phyloP scores from a whole-genome alignment of 2,888 invertebrate species.

The Galerucella pusilla region DNA sequence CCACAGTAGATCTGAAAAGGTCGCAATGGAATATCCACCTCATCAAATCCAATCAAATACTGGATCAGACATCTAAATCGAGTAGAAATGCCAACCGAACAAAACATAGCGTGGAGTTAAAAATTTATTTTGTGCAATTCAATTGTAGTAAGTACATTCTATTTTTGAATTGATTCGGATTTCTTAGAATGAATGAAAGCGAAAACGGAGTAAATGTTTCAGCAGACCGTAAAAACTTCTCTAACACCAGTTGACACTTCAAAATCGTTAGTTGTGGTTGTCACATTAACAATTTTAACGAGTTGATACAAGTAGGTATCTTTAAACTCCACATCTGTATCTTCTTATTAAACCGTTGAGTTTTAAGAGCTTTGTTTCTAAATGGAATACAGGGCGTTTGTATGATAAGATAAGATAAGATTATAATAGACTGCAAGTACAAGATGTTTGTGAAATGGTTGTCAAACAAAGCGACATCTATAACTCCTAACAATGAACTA shows the following conservation, averaged over 20 bases:
- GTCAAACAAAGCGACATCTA: too few species aligned
- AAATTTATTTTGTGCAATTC: neutral
- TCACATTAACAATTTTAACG: conserved; percentile 44
- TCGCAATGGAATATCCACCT: too few species aligned
- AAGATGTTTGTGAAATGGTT: neutral
- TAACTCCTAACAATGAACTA: too few species aligned
- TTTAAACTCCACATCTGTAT: conserved; percentile 8
- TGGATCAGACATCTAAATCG: too few species aligned
- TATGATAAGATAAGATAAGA: neutral
- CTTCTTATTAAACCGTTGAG: conserved; percentile 1
- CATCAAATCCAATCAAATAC: too few species aligned
- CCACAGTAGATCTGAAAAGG: too few species aligned
- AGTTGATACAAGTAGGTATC: conserved; percentile 23
- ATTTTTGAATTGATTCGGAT: conserved; percentile 34
- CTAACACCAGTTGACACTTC: conserved; percentile 41
- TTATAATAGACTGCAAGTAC: neutral
- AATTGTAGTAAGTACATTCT: neutral
- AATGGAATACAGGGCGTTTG: neutral
- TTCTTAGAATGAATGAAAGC: conserved; percentile 46
- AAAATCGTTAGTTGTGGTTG: conserved; percentile 43
- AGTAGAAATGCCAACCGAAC: neutral
- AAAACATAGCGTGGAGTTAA: neutral
- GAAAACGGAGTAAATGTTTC: conserved; percentile 45
- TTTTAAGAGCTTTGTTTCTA: neutral
- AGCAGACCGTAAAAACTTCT: conserved; percentile 48